Evolutionary conservation across 2,888 invertebrate species (phyloP).

Genomic region (Junonia oenone): DNA sequence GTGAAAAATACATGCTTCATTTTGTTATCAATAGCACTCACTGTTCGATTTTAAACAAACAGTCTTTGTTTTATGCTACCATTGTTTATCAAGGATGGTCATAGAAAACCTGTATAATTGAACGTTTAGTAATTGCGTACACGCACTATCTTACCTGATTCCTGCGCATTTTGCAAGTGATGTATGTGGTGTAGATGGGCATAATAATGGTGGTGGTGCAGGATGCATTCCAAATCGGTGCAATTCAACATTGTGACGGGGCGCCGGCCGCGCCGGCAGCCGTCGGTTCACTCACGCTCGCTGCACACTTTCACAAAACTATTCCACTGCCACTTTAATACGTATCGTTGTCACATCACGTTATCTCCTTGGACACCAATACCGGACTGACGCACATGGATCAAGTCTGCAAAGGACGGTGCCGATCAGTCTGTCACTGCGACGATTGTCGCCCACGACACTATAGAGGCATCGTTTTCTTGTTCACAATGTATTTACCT

Average conservation of each 20-base stretch:
- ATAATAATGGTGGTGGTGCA: slow-evolving; percentile 87
- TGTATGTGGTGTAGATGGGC: slow-evolving; percentile 85
- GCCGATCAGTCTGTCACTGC: slow-evolving; percentile 61
- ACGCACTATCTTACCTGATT: slow-evolving; percentile 68
- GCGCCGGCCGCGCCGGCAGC: slow-evolving; percentile 51
- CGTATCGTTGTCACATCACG: slow-evolving; percentile 76
- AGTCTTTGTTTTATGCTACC: slow-evolving; percentile 56
- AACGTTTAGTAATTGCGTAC: slow-evolving; percentile 18
- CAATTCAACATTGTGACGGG: slow-evolving; percentile 85
- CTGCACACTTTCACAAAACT: slow-evolving; percentile 78
- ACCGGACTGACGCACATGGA: slow-evolving; percentile 41
- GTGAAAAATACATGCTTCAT: slow-evolving; percentile 28
- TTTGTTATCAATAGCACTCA: slow-evolving; percentile 62
- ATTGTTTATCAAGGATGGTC: slow-evolving; percentile 50
- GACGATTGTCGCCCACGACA: slow-evolving; percentile 31
- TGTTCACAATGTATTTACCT: slow-evolving; percentile 45
- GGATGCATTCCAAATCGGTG: slow-evolving; percentile 87
- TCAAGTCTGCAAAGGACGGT: slow-evolving; percentile 44
- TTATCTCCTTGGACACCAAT: slow-evolving; percentile 63
- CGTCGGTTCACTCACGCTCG: slow-evolving; percentile 61
- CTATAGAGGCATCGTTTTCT: slow-evolving; percentile 42
- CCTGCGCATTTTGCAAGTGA: slow-evolving; percentile 83
- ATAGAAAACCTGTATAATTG: slow-evolving; percentile 23
- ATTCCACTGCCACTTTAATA: slow-evolving; percentile 69
- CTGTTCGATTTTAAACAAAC: slow-evolving; percentile 57